Evolutionary conservation across 2,888 invertebrate species (phyloP).

Genomic region (Polydrusus tereticollis): DNA sequence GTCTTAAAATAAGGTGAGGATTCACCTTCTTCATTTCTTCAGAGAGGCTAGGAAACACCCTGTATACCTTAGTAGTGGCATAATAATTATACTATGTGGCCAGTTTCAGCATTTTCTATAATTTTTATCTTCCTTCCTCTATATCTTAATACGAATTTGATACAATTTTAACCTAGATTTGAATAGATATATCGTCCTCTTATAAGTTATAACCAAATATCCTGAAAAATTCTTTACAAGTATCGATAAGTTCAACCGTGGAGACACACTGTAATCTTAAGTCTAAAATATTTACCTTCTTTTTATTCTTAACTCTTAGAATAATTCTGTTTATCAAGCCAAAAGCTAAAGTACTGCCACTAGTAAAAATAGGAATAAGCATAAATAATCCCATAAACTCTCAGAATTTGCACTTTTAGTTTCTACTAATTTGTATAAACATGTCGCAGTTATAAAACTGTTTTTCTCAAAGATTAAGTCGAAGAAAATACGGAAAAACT

Average conservation of each 20-base stretch:
- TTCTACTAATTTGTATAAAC: constrained; percentile 45
- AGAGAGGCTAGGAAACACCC: too few relatives aligned
- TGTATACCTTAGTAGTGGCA: too few relatives aligned
- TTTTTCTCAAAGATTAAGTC: constrained; percentile 42
- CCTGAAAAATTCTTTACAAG: too few relatives aligned
- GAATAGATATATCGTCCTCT: too few relatives aligned
- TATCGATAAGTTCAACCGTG: neutral
- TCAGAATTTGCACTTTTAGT: constrained; percentile 28
- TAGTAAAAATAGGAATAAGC: constrained; percentile 21
- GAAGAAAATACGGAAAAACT: constrained; percentile 45
- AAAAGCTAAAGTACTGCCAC: constrained; percentile 18
- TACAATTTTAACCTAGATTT: too few relatives aligned
- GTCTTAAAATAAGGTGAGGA: too few relatives aligned
- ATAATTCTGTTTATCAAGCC: constrained; percentile 1
- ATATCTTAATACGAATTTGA: too few relatives aligned
- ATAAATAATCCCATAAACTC: constrained; percentile 33
- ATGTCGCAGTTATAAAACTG: constrained; percentile 43
- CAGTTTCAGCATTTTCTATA: too few relatives aligned
- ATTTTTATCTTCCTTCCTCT: too few relatives aligned
- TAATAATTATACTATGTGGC: too few relatives aligned
- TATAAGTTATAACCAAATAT: too few relatives aligned
- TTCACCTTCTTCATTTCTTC: too few relatives aligned
- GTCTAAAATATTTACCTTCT: constrained; percentile 6
- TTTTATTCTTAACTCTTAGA: neutral
- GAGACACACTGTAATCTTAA: neutral